phyloP scores from a whole-genome alignment of 2,113 vertebrate genomes.

The Cololabis saira region DNA sequence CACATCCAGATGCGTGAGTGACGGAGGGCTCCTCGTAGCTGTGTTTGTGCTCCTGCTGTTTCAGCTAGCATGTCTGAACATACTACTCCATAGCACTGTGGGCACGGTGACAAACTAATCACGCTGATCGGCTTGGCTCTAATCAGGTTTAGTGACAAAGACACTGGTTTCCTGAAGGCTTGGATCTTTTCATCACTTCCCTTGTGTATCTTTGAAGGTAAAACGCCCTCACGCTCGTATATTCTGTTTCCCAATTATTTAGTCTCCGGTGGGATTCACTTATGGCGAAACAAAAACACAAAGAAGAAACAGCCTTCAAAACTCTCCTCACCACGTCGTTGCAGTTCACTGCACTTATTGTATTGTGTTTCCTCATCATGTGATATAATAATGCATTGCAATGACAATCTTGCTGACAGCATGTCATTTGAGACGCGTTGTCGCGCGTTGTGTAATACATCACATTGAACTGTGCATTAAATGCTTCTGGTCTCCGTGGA shows the following conservation, averaged over 20 bases:
- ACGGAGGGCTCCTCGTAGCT: background rate
- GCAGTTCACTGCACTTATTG: constrained; percentile 10
- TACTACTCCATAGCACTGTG: constrained; percentile 10
- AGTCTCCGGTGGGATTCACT: constrained; percentile 6
- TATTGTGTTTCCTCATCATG: constrained; percentile 19
- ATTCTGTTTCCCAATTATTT: background rate
- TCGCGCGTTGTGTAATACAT: constrained; percentile 13
- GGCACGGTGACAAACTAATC: constrained; percentile 44
- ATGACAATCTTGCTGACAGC: constrained; percentile 28
- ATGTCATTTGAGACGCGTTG: constrained; percentile 29
- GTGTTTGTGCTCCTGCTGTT: constrained; percentile 19
- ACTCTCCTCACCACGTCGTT: background rate
- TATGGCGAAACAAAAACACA: constrained; percentile 11
- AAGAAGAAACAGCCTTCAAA: constrained; percentile 7
- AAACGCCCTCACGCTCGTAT: background rate
- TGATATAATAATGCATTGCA: constrained; percentile 22
- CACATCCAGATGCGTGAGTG: background rate
- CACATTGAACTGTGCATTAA: too few relatives aligned
- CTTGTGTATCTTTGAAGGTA: constrained; percentile 9
- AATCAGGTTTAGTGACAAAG: constrained; percentile 53
- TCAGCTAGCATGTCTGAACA: constrained; percentile 5
- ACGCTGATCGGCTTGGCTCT: constrained; percentile 53
- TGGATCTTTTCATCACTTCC: constrained; percentile 32
- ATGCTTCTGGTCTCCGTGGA: constrained; percentile 25
- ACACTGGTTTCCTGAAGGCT: constrained; percentile 45